Evolutionary conservation across 2,888 invertebrate genomes (phyloP).

Genomic region (Nasonia oneida): DNA sequence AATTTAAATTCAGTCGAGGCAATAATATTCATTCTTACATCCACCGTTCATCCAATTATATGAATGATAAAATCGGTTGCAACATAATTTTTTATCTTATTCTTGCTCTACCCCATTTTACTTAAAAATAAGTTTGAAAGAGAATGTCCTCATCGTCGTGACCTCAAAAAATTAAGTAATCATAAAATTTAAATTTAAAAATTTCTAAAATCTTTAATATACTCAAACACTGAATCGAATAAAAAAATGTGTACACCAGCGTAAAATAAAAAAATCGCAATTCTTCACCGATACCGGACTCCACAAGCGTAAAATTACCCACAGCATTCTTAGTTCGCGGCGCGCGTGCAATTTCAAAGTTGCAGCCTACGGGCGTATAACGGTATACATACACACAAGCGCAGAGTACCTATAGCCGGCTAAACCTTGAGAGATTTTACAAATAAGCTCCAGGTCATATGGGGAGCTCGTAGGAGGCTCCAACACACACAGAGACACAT

Average conservation of each 20-base stretch:
- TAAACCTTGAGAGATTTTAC: not conserved
- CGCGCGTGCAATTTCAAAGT: not conserved
- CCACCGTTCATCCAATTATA: too few relatives aligned
- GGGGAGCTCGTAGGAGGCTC: not conserved
- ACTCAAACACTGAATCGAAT: too few relatives aligned
- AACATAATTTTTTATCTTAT: too few relatives aligned
- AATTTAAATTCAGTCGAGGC: not conserved
- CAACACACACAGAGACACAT: not conserved
- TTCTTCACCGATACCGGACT: not conserved
- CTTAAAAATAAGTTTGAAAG: too few relatives aligned
- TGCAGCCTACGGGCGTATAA: not conserved
- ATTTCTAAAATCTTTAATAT: too few relatives aligned
- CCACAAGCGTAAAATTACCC: not conserved
- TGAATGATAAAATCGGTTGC: too few relatives aligned
- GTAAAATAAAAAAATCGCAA: too few relatives aligned
- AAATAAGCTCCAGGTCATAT: constrained; percentile 13
- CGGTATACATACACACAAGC: not conserved
- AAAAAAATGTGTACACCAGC: too few relatives aligned
- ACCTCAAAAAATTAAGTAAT: too few relatives aligned
- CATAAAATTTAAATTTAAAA: too few relatives aligned
- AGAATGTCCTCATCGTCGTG: too few relatives aligned
- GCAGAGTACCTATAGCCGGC: not conserved
- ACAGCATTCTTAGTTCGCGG: not conserved
- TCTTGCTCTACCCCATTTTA: too few relatives aligned
- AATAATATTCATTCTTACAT: not conserved